Conservation (phyloP, 2,888 invertebrate genomes). For the Xanthorhoe designata region DNA sequence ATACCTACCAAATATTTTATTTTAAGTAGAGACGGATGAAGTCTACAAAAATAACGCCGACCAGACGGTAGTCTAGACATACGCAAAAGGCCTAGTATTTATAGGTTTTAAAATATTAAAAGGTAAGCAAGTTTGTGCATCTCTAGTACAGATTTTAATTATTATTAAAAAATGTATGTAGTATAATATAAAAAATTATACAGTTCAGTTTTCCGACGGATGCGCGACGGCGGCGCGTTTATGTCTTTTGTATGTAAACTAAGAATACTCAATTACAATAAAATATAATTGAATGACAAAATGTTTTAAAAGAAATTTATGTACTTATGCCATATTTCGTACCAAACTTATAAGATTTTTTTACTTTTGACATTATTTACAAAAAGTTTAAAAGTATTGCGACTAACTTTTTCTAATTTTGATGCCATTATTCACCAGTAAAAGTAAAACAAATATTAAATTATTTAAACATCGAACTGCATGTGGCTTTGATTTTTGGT, state of each 20-base stretch:
- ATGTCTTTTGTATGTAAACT: conserved; percentile 65
- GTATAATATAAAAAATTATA: neutral
- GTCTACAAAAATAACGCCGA: neutral
- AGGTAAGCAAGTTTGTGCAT: neutral
- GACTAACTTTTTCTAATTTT: too few relatives aligned
- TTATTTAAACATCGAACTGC: too few relatives aligned
- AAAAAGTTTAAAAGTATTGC: neutral
- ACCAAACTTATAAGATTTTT: neutral
- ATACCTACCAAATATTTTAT: too few relatives aligned
- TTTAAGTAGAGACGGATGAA: too few relatives aligned
- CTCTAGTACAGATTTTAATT: neutral
- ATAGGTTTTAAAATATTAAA: too few relatives aligned
- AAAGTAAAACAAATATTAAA: too few relatives aligned
- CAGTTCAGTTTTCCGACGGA: conserved; percentile 51
- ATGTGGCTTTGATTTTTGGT: too few relatives aligned
- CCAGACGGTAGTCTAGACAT: too few relatives aligned
- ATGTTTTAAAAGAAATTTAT: neutral
- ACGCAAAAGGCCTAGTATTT: too few relatives aligned
- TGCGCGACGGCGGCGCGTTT: conserved; percentile 58
- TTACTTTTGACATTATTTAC: neutral
- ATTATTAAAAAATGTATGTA: neutral
- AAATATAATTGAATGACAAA: neutral
- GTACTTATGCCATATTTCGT: neutral
- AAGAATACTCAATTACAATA: conserved; percentile 7
- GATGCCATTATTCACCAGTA: too few relatives aligned